phyloP scores from a whole-genome alignment of 2,797 vertebrate genomes.

The Varecia variegata region DNA sequence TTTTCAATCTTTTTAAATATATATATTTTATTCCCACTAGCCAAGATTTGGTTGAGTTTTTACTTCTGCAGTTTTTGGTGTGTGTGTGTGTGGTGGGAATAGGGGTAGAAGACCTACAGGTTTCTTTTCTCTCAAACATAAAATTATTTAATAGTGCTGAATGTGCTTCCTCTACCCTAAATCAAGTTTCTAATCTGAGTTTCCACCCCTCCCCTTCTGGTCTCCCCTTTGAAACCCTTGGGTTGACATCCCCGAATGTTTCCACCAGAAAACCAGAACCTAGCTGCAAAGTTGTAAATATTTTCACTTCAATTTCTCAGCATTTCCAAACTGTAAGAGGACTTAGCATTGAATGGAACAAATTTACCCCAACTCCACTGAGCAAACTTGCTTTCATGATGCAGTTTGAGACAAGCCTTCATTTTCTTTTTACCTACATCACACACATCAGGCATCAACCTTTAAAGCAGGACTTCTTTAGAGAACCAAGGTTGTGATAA shows the following conservation, averaged over 20 bases:
- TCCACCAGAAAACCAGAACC: neutral
- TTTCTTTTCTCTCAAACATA: neutral
- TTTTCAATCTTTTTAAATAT: neutral
- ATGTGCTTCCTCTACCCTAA: neutral
- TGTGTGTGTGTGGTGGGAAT: neutral
- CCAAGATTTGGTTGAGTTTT: neutral
- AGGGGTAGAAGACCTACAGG: neutral
- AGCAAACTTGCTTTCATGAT: neutral
- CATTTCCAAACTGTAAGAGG: neutral
- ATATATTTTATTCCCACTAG: neutral
- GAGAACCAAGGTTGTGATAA: constrained; percentile 36
- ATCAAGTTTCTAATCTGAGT: constrained; percentile 7
- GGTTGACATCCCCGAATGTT: neutral
- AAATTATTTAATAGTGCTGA: neutral
- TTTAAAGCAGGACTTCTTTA: neutral
- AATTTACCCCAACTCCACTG: neutral
- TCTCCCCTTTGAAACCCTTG: neutral
- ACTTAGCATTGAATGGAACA: neutral
- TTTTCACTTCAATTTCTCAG: neutral
- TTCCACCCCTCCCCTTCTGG: neutral
- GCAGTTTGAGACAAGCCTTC: neutral
- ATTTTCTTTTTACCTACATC: neutral
- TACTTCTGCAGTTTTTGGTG: neutral
- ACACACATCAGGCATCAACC: neutral
- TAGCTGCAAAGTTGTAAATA: neutral